phyloP scores from a whole-genome alignment of 2,888 invertebrate genomes.

The Stenodera caucasica region DNA sequence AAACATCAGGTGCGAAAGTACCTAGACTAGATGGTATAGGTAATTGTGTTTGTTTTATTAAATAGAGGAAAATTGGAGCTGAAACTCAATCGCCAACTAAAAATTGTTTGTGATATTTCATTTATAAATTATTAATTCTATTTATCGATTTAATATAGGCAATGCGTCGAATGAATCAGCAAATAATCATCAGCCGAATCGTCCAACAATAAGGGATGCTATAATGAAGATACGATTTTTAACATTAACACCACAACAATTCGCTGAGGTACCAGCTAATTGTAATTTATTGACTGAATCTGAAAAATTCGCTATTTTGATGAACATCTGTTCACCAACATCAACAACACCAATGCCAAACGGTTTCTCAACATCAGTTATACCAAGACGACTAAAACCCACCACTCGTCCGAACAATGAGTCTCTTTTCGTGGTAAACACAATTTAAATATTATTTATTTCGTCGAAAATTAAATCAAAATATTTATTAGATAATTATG shows the following conservation, averaged over 20 bases:
- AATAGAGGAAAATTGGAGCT: constrained; percentile 25
- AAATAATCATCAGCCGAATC: constrained; percentile 27
- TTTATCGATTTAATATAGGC: constrained; percentile 21
- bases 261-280: constrained; percentile 79
- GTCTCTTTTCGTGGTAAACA: constrained; percentile 21
- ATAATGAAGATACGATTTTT: constrained; percentile 79
- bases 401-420: constrained; percentile 16
- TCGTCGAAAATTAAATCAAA: not conserved
- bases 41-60: constrained; percentile 49
- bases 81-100: not conserved
- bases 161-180: constrained; percentile 34
- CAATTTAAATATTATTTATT: not conserved
- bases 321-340: constrained; percentile 76
- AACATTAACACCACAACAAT: constrained; percentile 77
- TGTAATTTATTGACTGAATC: constrained; percentile 74
- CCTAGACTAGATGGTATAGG: constrained; percentile 55
- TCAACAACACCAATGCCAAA: constrained; percentile 72
- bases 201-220: constrained; percentile 63
- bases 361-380: constrained; percentile 67
- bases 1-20: constrained; percentile 57
- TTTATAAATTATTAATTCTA: not conserved
- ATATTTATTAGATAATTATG: not conserved
- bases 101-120: not conserved
- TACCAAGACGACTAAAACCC: constrained; percentile 56
- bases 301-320: constrained; percentile 78